Base-by-base conservation (phyloP, 2,888 invertebrate genomes). In the Rhingia rostrata region DNA sequence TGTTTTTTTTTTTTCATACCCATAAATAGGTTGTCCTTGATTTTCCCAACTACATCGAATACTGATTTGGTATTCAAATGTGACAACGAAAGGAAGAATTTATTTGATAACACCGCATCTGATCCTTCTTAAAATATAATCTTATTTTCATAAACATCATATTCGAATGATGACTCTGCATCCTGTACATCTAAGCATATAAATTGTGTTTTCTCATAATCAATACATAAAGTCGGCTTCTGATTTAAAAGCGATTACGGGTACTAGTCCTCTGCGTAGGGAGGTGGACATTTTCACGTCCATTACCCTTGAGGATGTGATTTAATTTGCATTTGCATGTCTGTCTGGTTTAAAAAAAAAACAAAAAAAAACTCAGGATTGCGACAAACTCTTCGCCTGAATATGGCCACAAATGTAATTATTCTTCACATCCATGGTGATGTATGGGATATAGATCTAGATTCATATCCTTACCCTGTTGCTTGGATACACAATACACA, bases 31-130 rank as follows among this genome's bases (percentile, higher is more conserved):
- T 22, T 22, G 5, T n/a, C 5, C 9, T 10, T 4, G 61, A 3
- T 61, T 41, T 41, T 35, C 45, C 10, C 64, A 54, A 54, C 43
- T 54, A 67, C 67, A 39, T 54, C 54, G 72, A 43, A 49, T 73
- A 73, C 54, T 63, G 73, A 73, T 63, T 73, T 45, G 43, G 54
- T 73, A 73, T 54, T 73, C 54, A 63, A 73, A 63, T 63, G 39
- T 32, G 12, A 3, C n/a, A 9, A 51, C 51, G 51, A 51, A 60
- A 77, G 47, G 47, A 77, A 53, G 54, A 39, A 67, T 77, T 53
- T 35, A 33, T 66, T 35, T 22, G 10, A 30, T 47, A n/a, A 49
- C 35, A 14, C 45, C 3, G 2, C 6, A n/a, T 75, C 12, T 51
- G 51, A 61, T 75, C 45, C 43, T 43, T 4, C 41, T 22, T 60